Evolutionary conservation across 2,113 vertebrate species (phyloP).

Genomic region (Steatornis caripensis): DNA sequence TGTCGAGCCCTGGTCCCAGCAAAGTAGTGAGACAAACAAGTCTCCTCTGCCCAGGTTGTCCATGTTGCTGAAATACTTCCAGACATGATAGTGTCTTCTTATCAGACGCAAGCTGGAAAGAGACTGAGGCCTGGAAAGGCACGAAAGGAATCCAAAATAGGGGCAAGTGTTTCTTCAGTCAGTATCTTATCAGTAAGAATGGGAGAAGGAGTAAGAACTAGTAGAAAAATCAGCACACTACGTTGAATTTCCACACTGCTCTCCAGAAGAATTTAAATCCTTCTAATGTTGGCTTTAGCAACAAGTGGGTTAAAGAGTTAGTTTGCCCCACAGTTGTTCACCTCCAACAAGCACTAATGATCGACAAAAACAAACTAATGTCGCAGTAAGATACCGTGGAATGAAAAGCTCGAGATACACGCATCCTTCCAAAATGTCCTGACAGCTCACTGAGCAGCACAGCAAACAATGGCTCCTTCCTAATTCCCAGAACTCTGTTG

Average conservation of each 20-base stretch:
- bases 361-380: not conserved
- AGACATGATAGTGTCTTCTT: not conserved
- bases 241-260: not conserved
- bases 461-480: slow-evolving; percentile 9
- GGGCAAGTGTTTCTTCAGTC: not conserved
- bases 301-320: not conserved
- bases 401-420: not conserved
- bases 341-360: not conserved
- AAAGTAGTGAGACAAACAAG: not conserved
- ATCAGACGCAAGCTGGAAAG: not conserved
- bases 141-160: not conserved
- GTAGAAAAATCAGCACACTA: not conserved
- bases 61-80: not conserved
- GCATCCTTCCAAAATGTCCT: slow-evolving; percentile 1
- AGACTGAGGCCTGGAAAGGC: not conserved
- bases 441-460: slow-evolving; percentile 15
- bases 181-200: not conserved
- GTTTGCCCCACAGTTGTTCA: not conserved
- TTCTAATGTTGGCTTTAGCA: not conserved
- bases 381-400: not conserved
- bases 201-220: not conserved
- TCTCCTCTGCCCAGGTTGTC: not conserved
- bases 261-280: not conserved
- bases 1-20: not conserved
- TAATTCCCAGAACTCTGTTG: not conserved